Conservation (phyloP, 2,797 vertebrate genomes). For the Typhlichthys eigenmanni region DNA sequence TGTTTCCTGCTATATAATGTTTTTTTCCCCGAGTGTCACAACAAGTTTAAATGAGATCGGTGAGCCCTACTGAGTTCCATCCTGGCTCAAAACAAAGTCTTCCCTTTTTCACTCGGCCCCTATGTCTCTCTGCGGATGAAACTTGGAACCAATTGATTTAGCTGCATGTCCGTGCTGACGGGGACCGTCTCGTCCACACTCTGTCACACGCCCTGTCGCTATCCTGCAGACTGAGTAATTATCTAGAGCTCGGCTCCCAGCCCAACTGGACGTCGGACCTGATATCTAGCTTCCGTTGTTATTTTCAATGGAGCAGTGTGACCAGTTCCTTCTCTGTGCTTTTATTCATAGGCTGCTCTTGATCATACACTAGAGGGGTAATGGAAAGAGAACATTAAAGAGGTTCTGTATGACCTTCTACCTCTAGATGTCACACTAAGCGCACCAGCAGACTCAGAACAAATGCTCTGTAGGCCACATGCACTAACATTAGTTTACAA, state of each 20-base stretch:
- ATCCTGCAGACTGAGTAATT: constrained; percentile 37
- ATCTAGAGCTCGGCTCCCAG: constrained; percentile 20
- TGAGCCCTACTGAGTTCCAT: constrained; percentile 19
- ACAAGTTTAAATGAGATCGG: constrained; percentile 31
- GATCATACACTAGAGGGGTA: too few relatives aligned
- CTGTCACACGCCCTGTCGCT: constrained; percentile 32
- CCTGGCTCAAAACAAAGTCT: constrained; percentile 38
- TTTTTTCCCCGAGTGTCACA: constrained; percentile 16
- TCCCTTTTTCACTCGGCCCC: constrained; percentile 26
- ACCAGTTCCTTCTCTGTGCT: constrained; percentile 5
- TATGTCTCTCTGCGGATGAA: constrained; percentile 34
- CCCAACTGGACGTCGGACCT: constrained; percentile 11
- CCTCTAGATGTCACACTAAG: too few relatives aligned
- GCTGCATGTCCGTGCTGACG: constrained; percentile 44
- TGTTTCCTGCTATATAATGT: constrained; percentile 27
- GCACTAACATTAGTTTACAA: too few relatives aligned
- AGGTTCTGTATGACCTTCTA: too few relatives aligned
- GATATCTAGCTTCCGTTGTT: background rate
- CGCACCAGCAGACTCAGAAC: too few relatives aligned
- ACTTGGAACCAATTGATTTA: constrained; percentile 69
- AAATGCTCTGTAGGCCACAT: too few relatives aligned
- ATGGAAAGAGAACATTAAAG: too few relatives aligned
- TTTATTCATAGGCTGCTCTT: too few relatives aligned
- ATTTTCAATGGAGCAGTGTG: too few relatives aligned
- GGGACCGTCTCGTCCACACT: constrained; percentile 38